Evolutionary conservation across 1,140 invertebrate genomes (phyloP), one percentile per base, ranked within the genome.

Genomic region (Calephelis nemesis): DNA sequence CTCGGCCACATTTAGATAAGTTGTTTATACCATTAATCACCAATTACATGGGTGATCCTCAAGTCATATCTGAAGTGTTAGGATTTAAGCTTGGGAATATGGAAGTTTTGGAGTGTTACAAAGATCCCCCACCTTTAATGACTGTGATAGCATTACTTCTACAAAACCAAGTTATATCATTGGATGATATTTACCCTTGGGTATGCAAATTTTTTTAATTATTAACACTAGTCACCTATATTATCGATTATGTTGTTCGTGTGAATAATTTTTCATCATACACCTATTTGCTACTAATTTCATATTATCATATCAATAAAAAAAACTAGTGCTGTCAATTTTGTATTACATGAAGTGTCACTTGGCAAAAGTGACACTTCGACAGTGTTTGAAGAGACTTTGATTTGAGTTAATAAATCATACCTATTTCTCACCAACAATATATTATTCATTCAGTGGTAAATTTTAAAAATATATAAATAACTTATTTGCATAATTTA

Each of bases 121-220:
- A 93, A 39, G 97, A 96, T 11, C 97, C 97, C 9, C 94, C 94
- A 64, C 96, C 97, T 7, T 92, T 99, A 6, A 99, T 98, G 92
- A 95, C 95, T 83, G 93, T 99, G 2, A 96, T 97, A 70, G 98
- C 98, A 42, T 90, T 98, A 62, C 94, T 99, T 75, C 87, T 99
- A 10, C 97, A 98, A 85, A 94, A 99, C 90, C 93, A 94, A 63
- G 94, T 99, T 8, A 96, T 99, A 70, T 92, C 94, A 50, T 85
- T 99, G 40, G 95, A 98, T 79, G 95, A 97, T 84, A 96, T 99
- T 74, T 98, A 99, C 91, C 94, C 95, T 63, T 98, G 98, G 97
- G 96, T 97, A 93, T 93, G 94, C 93, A 19, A 60, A 39, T 39
- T 49, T 7, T 62, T 40, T 30, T 30, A 30, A 2, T 54, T 1